Conservation (phyloP, 2,888 invertebrate genomes). For the Patella caerulea region DNA sequence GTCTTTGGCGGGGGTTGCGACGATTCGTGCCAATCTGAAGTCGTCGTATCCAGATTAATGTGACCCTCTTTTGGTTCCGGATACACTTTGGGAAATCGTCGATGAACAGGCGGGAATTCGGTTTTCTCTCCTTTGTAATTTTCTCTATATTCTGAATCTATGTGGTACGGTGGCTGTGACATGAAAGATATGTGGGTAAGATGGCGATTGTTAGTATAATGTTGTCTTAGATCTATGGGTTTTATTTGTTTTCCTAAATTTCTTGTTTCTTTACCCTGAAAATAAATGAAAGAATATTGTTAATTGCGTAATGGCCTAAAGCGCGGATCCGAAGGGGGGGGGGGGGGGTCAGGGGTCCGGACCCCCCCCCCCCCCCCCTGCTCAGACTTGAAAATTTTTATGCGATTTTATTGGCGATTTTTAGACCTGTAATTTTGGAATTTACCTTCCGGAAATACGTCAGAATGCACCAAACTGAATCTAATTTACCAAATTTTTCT, state of each 20-base stretch:
- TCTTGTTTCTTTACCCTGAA: conserved; percentile 53
- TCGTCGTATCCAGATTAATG: conserved; percentile 47
- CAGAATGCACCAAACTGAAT: no score
- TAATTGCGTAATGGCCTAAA: no score
- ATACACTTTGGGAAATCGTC: conserved; percentile 55
- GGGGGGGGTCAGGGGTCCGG: no score
- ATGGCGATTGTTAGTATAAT: conserved; percentile 56
- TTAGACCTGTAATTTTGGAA: no score
- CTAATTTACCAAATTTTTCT: no score
- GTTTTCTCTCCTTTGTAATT: conserved; percentile 48
- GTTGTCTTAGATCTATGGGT: conserved; percentile 46
- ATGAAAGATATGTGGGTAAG: conserved; percentile 52
- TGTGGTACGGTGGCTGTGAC: conserved; percentile 43
- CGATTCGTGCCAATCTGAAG: conserved; percentile 49
- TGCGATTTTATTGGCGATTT: no score
- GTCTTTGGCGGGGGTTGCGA: conserved; percentile 46
- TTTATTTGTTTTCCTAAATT: conserved; percentile 51
- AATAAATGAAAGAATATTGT: background rate
- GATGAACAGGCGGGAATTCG: conserved; percentile 41
- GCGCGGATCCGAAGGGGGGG: no score
- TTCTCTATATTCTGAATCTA: conserved; percentile 49
- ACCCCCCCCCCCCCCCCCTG: no score
- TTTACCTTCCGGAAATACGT: no score
- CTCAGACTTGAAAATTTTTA: no score
- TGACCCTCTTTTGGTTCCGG: conserved; percentile 41